Conservation (phyloP, 1,140 invertebrate species). For the Tetramorium parvispinum region DNA sequence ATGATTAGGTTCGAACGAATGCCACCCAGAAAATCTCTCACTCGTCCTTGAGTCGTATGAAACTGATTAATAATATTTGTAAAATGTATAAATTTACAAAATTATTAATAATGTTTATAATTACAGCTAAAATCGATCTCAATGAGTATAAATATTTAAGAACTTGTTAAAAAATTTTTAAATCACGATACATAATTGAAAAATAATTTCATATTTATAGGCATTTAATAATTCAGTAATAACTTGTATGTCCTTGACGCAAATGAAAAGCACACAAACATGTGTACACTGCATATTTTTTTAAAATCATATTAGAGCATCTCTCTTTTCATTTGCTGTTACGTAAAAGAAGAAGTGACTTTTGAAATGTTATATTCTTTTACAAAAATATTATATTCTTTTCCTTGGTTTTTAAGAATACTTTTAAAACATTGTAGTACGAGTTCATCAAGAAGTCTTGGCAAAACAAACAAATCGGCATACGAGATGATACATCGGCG, state of each 20-base stretch:
- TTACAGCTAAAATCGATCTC: not conserved
- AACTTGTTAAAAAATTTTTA: not conserved
- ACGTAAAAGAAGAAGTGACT: not conserved
- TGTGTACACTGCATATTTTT: not conserved
- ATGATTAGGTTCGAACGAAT: conserved; percentile 41
- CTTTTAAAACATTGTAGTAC: conserved; percentile 1
- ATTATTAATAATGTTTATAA: not conserved
- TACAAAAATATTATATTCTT: not conserved
- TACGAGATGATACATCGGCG: conserved; percentile 17
- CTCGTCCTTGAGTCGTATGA: not conserved
- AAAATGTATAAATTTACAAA: not conserved
- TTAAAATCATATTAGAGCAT: not conserved
- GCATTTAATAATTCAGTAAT: conserved; percentile 67
- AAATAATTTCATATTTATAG: conserved; percentile 73
- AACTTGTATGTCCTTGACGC: conserved; percentile 67
- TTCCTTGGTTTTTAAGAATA: not conserved
- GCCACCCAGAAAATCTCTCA: conserved; percentile 38
- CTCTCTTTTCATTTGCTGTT: too few relatives aligned
- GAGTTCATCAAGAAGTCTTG: not conserved
- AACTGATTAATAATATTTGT: not conserved
- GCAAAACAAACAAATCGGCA: conserved; percentile 16
- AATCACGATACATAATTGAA: conserved; percentile 71
- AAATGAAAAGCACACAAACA: conserved; percentile 46
- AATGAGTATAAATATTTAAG: not conserved
- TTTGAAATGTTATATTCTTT: not conserved